Percentiles rank a stretch among this genome's conserved stretches.
These are phyloP conservation scores for Donacobius atricapilla DNA, from an alignment of 2,113 vertebrate genomes.

Conservation along the genomic window DNA sequence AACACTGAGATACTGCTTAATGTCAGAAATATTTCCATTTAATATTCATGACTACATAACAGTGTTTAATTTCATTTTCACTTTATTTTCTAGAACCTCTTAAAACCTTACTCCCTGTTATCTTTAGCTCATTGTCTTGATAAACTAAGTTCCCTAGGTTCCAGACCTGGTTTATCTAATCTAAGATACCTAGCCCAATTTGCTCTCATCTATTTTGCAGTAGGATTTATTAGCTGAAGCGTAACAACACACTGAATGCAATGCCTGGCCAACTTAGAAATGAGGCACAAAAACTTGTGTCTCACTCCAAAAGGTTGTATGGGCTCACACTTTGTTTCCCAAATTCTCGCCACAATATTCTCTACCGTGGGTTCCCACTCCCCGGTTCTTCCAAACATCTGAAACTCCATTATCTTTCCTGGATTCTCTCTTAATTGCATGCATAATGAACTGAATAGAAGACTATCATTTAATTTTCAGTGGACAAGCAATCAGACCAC, in stretches of 20 bases:
- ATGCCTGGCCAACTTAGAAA: not conserved
- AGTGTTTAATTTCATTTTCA: not conserved
- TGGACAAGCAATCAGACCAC: not conserved
- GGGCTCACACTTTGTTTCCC: not conserved
- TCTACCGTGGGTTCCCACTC: rapidly evolving
- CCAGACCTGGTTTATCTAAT: constrained; percentile 3
- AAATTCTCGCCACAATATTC: not conserved
- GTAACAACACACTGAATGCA: not conserved
- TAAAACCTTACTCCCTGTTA: not conserved
- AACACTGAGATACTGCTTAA: not conserved
- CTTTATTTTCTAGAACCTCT: not conserved
- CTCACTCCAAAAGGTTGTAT: not conserved
- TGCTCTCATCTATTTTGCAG: not conserved
- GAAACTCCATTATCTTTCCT: not conserved
- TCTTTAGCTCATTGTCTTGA: not conserved
- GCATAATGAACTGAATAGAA: not conserved
- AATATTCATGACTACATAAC: not conserved
- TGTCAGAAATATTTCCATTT: not conserved
- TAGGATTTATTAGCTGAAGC: not conserved
- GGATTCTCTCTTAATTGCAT: not conserved
- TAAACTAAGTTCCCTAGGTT: not conserved
- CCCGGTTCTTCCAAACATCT: not conserved
- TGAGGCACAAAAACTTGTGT: not conserved
- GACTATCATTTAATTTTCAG: not conserved
- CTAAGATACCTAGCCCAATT: not conserved